Percentiles rank a stretch among this genome's conserved stretches.
phyloP scores from a whole-genome alignment of 2,888 invertebrate species.

The Orchestes rusci region DNA sequence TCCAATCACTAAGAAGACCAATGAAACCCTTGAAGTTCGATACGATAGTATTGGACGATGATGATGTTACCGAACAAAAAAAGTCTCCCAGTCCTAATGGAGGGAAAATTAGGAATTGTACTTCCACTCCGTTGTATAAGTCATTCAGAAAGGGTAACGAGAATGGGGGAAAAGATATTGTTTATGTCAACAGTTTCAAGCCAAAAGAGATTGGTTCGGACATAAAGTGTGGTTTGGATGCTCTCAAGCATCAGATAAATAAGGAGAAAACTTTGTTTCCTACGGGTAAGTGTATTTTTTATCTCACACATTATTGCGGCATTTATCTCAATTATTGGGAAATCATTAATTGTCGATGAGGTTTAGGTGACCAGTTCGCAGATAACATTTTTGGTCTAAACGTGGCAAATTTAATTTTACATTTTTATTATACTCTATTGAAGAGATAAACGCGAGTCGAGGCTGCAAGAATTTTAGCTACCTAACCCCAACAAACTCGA shows the following conservation, averaged over 20 bases:
- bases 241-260: slow-evolving; percentile 15
- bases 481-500: too few relatives aligned
- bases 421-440: too few relatives aligned
- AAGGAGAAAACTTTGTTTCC: slow-evolving; percentile 13
- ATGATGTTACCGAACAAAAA: slow-evolving; percentile 10
- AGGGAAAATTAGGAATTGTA: slow-evolving; percentile 8
- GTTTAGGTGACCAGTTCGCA: too few relatives aligned
- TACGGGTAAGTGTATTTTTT: slow-evolving; percentile 21
- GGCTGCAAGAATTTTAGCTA: too few relatives aligned
- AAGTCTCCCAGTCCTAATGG: slow-evolving; percentile 6
- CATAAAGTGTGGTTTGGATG: slow-evolving; percentile 29
- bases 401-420: too few relatives aligned
- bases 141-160: slow-evolving; percentile 9
- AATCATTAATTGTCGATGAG: too few relatives aligned
- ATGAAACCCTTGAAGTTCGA: slow-evolving; percentile 10
- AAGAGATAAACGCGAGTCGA: too few relatives aligned
- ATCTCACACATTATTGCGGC: too few relatives aligned
- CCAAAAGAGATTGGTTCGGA: too few relatives aligned
- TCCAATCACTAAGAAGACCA: slow-evolving; percentile 1
- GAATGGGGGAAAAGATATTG: slow-evolving; percentile 32
- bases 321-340: too few relatives aligned
- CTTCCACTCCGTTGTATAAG: slow-evolving; percentile 15
- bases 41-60: slow-evolving; percentile 10
- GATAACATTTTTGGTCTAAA: too few relatives aligned
- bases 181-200: slow-evolving; percentile 30